Base-by-base conservation (phyloP, 2,888 invertebrate genomes). In the Pristionchus mayeri region DNA sequence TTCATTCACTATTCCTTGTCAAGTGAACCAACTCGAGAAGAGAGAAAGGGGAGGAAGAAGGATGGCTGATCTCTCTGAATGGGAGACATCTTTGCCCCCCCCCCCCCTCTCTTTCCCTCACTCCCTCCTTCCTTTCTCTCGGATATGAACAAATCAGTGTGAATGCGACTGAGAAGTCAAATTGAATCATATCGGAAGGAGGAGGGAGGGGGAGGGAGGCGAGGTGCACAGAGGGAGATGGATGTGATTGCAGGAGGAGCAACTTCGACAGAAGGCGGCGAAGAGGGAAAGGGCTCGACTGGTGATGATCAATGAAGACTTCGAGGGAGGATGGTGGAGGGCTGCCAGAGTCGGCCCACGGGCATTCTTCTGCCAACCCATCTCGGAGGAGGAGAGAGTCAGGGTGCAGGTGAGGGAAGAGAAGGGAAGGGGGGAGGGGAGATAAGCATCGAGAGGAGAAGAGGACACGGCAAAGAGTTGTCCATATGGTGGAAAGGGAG, bases 161-260 rank as follows among this genome's bases (percentile, higher is more conserved):
- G 30, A 60, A 60, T 60, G 30, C 21, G 30, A 30, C 30, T 60
- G 60, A 60, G 60, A 60, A 60, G 60, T 60, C 60, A 60, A 60
- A 60, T 78, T 50, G 76, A 78, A 78, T 78, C 76, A 78, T 50
- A 60, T 60, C 48, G 76, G 80, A 54, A 57, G 60, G 54, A 34
- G n/a, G 27, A n/a, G 80, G 21, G 11, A 80, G 7, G 40, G 37
- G 60, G 16, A 80, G 21, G 21, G 37, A 80, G 54, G 52, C 18
- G 50, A 76, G 54, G n/a, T 21, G 54, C 21, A 54, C 18, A n/a
- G 54, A 54, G n/a, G n/a, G 54, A 54, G 7, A 2, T 54, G 54
- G n/a, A 9, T 60, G 30, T 75, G 37, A 50, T 86, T 90, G 67
- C 82, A 91, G 91, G 87, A 87, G 24, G 91, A 91, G 78, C 91